These are phyloP conservation scores for Doryteuthis pealeii DNA, from an alignment of 1,140 invertebrate species.

Conservation along the genomic window DNA sequence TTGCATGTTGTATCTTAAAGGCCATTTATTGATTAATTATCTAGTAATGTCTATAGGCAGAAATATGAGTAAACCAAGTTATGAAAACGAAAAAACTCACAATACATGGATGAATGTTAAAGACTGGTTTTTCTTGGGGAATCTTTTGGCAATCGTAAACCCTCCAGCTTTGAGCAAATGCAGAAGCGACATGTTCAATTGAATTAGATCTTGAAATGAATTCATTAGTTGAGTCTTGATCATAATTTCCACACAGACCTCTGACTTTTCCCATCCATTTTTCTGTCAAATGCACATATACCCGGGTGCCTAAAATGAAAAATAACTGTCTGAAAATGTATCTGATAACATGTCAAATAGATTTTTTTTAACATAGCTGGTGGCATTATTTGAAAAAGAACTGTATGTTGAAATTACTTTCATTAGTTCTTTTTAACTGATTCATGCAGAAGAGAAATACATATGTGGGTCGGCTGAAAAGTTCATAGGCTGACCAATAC, in stretches of 20 bases:
- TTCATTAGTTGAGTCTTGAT: slow-evolving; percentile 51
- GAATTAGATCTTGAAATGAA: slow-evolving; percentile 6
- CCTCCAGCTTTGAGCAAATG: background rate
- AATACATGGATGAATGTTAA: background rate
- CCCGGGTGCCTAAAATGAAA: slow-evolving; percentile 25
- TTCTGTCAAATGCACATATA: slow-evolving; percentile 26
- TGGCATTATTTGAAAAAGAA: no score
- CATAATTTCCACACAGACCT: slow-evolving; percentile 88
- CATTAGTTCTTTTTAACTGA: no score
- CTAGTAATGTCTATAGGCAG: no score
- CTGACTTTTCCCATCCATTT: slow-evolving; percentile 63
- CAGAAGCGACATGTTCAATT: background rate
- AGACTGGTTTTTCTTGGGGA: background rate
- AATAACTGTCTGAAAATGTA: background rate
- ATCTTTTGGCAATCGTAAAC: background rate
- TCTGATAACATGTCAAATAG: no score
- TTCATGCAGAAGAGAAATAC: no score
- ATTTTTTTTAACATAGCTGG: no score
- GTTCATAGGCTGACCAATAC: no score
- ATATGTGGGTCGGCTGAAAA: no score
- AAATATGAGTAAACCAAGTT: no score
- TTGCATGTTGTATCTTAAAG: no score
- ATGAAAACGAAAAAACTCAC: background rate
- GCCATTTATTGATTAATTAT: no score
- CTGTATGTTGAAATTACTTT: no score